Conservation (phyloP, 2,113 vertebrate genomes). For the Guaruba guarouba region DNA sequence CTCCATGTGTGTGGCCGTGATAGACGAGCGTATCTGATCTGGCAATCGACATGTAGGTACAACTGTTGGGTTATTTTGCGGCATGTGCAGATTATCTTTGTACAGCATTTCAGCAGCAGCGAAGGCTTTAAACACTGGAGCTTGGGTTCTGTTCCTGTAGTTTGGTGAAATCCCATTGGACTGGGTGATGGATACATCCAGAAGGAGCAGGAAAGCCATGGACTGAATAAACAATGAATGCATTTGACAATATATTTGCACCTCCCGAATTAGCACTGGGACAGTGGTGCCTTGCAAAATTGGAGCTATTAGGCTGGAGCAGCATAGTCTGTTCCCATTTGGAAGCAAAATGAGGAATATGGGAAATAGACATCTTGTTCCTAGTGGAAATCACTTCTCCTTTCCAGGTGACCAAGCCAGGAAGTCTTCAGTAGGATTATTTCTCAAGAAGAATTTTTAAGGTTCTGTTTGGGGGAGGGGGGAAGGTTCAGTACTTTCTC, state of each 20-base stretch:
- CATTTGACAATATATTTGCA: not conserved
- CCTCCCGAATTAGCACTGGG: not conserved
- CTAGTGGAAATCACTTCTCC: not conserved
- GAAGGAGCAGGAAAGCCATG: not conserved
- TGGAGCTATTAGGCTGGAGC: not conserved
- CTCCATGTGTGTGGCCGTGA: not conserved
- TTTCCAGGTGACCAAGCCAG: not conserved
- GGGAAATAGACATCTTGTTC: not conserved
- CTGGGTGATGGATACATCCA: not conserved
- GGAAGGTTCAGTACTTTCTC: not conserved
- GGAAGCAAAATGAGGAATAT: not conserved
- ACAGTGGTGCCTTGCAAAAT: not conserved
- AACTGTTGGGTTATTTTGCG: not conserved
- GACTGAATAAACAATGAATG: not conserved
- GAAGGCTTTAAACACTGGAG: not conserved
- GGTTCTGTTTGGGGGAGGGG: not conserved
- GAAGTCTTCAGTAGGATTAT: not conserved
- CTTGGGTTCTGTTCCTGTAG: not conserved
- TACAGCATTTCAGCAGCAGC: rapidly evolving
- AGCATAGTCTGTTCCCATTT: not conserved
- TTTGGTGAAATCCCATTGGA: not conserved
- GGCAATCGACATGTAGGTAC: rapidly evolving
- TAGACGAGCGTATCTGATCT: not conserved
- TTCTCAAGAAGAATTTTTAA: not conserved
- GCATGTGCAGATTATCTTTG: not conserved